Percentiles rank a stretch among this genome's conserved stretches.
Conservation (phyloP, 2,113 vertebrate genomes). For the Eudyptes chrysolophus region DNA sequence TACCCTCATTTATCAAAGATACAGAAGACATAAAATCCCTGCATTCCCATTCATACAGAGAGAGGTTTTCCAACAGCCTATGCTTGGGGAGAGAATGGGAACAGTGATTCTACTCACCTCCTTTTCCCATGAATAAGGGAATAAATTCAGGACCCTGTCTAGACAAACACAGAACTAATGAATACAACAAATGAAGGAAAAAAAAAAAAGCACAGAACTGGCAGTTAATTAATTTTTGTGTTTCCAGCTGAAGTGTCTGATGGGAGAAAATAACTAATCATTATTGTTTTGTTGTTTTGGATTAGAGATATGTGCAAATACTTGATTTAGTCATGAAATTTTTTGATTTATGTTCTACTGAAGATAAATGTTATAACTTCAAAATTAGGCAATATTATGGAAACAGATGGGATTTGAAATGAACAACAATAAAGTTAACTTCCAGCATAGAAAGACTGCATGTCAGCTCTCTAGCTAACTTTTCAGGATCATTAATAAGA, state of each 20-base stretch:
- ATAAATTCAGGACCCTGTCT: background rate
- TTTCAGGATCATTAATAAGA: slow-evolving; percentile 49
- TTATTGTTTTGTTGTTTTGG: slow-evolving; percentile 29
- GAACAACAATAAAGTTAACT: slow-evolving; percentile 64
- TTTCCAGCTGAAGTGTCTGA: slow-evolving; percentile 21
- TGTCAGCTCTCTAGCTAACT: slow-evolving; percentile 37
- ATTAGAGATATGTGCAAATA: slow-evolving; percentile 46
- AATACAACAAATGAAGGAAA: background rate
- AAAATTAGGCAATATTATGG: slow-evolving; percentile 48
- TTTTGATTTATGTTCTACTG: slow-evolving; percentile 45
- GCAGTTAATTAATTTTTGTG: slow-evolving; percentile 28
- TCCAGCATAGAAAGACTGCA: slow-evolving; percentile 51
- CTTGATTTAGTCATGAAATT: slow-evolving; percentile 49
- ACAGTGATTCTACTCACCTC: background rate
- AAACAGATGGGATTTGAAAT: slow-evolving; percentile 71
- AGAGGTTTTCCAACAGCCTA: background rate
- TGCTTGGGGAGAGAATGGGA: background rate
- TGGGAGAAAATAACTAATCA: slow-evolving; percentile 38
- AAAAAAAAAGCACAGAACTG: background rate
- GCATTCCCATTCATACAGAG: background rate
- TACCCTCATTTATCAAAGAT: background rate
- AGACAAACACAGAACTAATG: background rate
- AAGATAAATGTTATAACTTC: slow-evolving; percentile 58
- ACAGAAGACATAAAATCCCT: background rate
- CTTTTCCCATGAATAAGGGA: background rate